phyloP scores from a whole-genome alignment of 2,888 invertebrate species.

The Nomada fabriciana region DNA sequence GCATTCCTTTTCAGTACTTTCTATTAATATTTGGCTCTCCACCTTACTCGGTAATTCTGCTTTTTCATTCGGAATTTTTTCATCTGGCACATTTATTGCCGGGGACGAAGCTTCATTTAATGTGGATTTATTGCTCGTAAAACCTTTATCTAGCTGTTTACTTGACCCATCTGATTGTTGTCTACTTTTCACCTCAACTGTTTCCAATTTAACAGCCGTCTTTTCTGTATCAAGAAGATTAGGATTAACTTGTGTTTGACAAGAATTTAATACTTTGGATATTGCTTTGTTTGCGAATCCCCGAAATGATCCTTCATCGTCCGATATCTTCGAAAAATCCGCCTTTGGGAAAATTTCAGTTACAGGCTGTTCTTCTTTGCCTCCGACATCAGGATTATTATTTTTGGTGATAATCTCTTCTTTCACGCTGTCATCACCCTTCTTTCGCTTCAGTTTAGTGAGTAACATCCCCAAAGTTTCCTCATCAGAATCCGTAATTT shows the following conservation, averaged over 20 bases:
- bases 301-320: conserved; percentile 85
- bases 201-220: conserved; percentile 55
- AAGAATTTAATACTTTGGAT: conserved; percentile 76
- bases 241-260: conserved; percentile 73
- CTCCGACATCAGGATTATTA: conserved; percentile 11
- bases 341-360: conserved; percentile 48
- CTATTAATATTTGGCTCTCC: conserved; percentile 25
- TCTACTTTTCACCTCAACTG: conserved; percentile 24
- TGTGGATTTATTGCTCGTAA: conserved; percentile 7
- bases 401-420: conserved; percentile 24
- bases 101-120: conserved; percentile 1
- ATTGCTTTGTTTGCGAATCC: conserved; percentile 83
- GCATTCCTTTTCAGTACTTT: conserved; percentile 64
- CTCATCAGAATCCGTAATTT: conserved; percentile 87
- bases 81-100: conserved; percentile 4
- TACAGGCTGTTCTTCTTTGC: conserved; percentile 28
- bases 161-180: conserved; percentile 9
- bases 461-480: conserved; percentile 87
- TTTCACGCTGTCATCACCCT: conserved; percentile 35
- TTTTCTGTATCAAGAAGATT: conserved; percentile 74
- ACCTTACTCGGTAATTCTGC: conserved; percentile 34
- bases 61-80: conserved; percentile 43
- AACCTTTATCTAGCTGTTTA: conserved; percentile 28
- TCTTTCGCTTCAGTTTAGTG: conserved; percentile 77
- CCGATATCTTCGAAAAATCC: conserved; percentile 83